Percentiles rank a stretch among this genome's conserved stretches.
Evolutionary conservation across 2,113 vertebrate species (phyloP).

Genomic region (Cyanocitta stelleri): DNA sequence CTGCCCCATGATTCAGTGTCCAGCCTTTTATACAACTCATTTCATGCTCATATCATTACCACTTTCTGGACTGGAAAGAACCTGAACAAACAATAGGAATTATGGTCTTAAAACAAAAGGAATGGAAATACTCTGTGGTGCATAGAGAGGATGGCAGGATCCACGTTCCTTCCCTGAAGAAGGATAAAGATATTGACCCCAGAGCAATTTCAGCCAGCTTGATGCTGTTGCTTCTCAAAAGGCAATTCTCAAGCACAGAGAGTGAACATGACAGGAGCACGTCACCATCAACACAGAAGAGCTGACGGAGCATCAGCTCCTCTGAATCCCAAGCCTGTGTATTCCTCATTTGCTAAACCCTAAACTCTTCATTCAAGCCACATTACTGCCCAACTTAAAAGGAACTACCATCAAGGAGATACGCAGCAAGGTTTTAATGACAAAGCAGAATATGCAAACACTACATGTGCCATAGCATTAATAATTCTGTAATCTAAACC

Average conservation of each 20-base stretch:
- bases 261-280: not conserved
- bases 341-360: not conserved
- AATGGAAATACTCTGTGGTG: not conserved
- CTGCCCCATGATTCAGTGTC: not conserved
- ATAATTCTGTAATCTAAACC: not conserved
- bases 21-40: not conserved
- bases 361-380: not conserved
- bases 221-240: conserved; percentile 3
- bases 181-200: not conserved
- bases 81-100: not conserved
- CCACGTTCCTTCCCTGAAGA: not conserved
- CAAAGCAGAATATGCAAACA: not conserved
- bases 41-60: not conserved
- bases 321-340: not conserved
- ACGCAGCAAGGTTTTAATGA: not conserved
- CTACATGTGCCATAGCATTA: not conserved
- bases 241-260: not conserved
- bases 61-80: not conserved
- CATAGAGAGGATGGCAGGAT: not conserved
- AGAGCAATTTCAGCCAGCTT: not conserved
- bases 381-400: not conserved
- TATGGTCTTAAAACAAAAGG: not conserved
- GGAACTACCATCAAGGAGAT: not conserved
- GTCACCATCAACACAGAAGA: not conserved
- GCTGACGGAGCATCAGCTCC: not conserved